Evolutionary conservation across 2,113 vertebrate species (phyloP), one percentile per base, ranked within the genome.

Genomic region (Carassius gibelio): DNA sequence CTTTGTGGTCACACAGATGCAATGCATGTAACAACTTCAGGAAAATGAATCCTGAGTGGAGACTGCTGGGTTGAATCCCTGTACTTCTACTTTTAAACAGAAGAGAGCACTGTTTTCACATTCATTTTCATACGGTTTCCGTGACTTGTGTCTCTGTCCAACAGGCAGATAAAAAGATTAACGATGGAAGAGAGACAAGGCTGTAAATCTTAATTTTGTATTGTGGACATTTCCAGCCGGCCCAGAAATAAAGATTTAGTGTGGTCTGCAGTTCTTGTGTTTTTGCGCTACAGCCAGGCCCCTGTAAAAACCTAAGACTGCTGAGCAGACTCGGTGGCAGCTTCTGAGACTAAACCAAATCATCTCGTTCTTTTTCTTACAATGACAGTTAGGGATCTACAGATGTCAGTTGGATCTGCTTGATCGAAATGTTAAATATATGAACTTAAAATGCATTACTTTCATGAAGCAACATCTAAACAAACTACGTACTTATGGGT

Each of bases 51-150:
- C 19, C 17, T 15, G 26, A 77, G 3, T 15, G 4, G 11, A 52
- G 34, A 21, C 17, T 42, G 7, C 78, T 69, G 4, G 45, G 21
- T 36, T 14, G 55, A 42, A 52, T 52, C 38, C 30, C 38, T 83
- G 81, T 14, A 83, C 68, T 83, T 59, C 34, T 11, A 4, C 64
- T 26, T 42, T 78, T n/a, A 50, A 78, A 62, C 88, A 85, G 78
- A 85, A 85, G 88, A 75, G 82, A 19, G 88, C 88, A 77, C 64
- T 84, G 55, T 82, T 34, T 64, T 26, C 34, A 52, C 62, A 78
- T 4, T 52, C 10, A 55, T 78, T 80, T 68, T 11, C 30, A 30
- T 42, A 6, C 5, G 42, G 48, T 23, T 64, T 48, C n/a, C 19
- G 11, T 66, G 59, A 13, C 21, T 81, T 26, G 38, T 66, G 11